Evolutionary conservation across 2,888 invertebrate species (phyloP).

Genomic region (Diplazon laetatorius): DNA sequence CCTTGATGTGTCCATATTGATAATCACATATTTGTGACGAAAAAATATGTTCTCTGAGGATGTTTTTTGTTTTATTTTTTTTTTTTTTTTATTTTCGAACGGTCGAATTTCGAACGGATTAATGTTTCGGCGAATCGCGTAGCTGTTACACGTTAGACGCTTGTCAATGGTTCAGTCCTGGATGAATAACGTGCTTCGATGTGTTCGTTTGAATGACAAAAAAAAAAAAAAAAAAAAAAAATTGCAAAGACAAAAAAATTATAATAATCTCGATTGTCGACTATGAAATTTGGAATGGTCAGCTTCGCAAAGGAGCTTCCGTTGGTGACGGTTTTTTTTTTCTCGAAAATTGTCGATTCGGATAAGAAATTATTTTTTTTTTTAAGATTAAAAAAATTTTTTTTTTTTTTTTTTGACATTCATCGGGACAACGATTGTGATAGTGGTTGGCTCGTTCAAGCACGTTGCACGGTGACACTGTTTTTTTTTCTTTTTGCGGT

Average conservation of each 20-base stretch:
- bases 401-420: not conserved
- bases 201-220: too few species aligned
- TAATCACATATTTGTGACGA: constrained; percentile 33
- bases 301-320: too few species aligned
- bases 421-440: not conserved
- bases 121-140: constrained; percentile 75
- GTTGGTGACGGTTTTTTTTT: not conserved
- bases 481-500: too few species aligned
- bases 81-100: constrained; percentile 45
- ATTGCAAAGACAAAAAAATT: not conserved
- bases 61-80: too few species aligned
- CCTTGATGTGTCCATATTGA: constrained; percentile 31
- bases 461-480: constrained; percentile 36
- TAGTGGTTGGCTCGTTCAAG: constrained; percentile 4
- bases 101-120: constrained; percentile 58
- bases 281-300: too few species aligned
- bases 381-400: too few species aligned
- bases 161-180: constrained; percentile 56
- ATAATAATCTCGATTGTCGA: not conserved
- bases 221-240: too few species aligned
- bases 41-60: constrained; percentile 26
- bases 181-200: constrained; percentile 46
- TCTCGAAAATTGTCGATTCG: not conserved
- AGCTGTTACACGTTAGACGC: constrained; percentile 79
- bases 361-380: not conserved